Percentiles rank a stretch among this genome's conserved stretches.
Conservation (phyloP, 2,888 invertebrate species). For the Agapostemon virescens region DNA sequence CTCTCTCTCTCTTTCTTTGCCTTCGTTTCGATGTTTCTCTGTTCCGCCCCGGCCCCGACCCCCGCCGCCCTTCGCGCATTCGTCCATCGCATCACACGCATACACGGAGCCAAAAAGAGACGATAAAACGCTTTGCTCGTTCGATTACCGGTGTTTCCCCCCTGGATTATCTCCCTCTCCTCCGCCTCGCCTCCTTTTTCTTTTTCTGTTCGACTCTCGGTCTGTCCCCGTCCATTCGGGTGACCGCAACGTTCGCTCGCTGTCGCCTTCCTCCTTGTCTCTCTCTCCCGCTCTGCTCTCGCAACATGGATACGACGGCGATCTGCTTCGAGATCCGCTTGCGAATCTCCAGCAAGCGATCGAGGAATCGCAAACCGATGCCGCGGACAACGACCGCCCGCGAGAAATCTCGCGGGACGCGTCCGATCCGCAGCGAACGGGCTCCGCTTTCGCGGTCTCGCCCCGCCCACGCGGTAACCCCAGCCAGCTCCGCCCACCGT, state of each 20-base stretch:
- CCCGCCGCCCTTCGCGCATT: background rate
- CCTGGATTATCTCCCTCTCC: too few species aligned
- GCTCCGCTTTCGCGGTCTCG: background rate
- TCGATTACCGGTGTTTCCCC: slow-evolving; percentile 37
- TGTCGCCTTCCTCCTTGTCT: background rate
- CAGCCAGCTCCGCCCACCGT: background rate
- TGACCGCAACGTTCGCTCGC: background rate
- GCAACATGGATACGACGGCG: background rate
- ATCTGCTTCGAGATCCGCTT: background rate
- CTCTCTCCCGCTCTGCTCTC: background rate
- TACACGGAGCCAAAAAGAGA: slow-evolving; percentile 16
- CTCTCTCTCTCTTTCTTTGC: slow-evolving; percentile 17
- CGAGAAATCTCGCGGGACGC: too few species aligned
- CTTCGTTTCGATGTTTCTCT: slow-evolving; percentile 15
- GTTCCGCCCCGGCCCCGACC: background rate
- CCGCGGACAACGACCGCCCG: background rate
- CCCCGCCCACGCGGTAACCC: background rate
- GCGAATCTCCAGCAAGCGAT: background rate
- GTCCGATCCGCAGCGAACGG: background rate
- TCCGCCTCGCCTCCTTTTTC: slow-evolving; percentile 36
- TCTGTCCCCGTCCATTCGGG: slow-evolving; percentile 47
- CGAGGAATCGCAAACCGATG: background rate
- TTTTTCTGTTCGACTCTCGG: slow-evolving; percentile 46
- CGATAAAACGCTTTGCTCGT: slow-evolving; percentile 20
- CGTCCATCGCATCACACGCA: background rate